Base-by-base conservation (phyloP, 2,888 invertebrate genomes). In the Plutella xylostella region DNA sequence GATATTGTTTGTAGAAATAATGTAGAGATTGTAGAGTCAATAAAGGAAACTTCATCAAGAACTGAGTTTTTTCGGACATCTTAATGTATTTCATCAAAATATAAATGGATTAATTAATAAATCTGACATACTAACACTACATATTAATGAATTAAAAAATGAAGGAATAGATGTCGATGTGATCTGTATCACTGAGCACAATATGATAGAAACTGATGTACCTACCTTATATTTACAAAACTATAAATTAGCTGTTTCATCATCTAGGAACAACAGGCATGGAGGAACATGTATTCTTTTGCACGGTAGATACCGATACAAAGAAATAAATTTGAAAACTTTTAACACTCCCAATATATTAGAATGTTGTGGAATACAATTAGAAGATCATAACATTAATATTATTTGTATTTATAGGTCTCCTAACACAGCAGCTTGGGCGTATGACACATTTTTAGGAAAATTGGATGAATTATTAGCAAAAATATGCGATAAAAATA, bases 391-490 rank as follows among this genome's bases (percentile, higher is more conserved):
- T 31, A 45, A 47, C 14, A 17, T 47, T 9, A 41, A 42, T 4
- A 41, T 49, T 19, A n/a, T 43, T 7, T 49, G 49, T 41, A 20
- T 49, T 1, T 49, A 49, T 35, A 46, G 46, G 30, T 1, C 15
- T 14, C 45, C 43, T 14, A 41, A 37, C 17, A 19, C 7, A 4
- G 17, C 5, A 11, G n/a, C 18, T 6, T 7, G 19, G 18, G 11
- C 12, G 7, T 37, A 19, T 9, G 37, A 19, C 2, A 19, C 3
- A 3, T 37, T 37, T 19, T 37, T 37, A 11, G 19, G n/a, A 15
- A 19, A 17, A 7, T 19, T 37, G n/a, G 37, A 19, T 15, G 19
- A 9, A 9, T 9, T 37, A 19, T 17, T 37, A 9, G 9, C 18
- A 14, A 37, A 37, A 37, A 11, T 15, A 5, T 14, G 15, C 11